phyloP scores from a whole-genome alignment of 2,888 invertebrate genomes.

The Artemia sp. region DNA sequence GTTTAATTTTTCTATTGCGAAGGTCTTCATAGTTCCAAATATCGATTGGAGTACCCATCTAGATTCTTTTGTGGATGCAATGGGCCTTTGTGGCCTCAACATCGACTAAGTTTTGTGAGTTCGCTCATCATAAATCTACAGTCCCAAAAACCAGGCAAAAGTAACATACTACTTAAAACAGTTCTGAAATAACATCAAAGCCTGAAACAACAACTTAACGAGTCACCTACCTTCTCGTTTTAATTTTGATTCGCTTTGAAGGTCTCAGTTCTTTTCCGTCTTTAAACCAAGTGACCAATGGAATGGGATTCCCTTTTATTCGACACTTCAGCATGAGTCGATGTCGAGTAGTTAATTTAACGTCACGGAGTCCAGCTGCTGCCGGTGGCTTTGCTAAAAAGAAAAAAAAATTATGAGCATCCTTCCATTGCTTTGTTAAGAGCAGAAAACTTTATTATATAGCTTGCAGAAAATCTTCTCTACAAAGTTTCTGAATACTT shows the following conservation, averaged over 20 bases:
- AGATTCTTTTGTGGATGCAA: no score
- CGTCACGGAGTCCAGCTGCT: constrained; percentile 21
- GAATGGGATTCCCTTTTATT: constrained; percentile 23
- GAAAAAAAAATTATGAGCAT: constrained; percentile 14
- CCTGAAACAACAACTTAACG: background rate
- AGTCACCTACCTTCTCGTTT: constrained; percentile 25
- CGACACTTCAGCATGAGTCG: constrained; percentile 21
- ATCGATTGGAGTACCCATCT: no score
- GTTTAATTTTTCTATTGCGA: no score
- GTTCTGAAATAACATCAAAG: background rate
- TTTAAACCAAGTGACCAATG: constrained; percentile 26
- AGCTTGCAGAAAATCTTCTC: background rate
- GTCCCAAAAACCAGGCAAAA: no score
- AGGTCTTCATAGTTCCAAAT: no score
- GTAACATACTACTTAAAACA: no score
- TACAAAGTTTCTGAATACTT: background rate
- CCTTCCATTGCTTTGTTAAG: background rate
- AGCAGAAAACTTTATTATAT: background rate
- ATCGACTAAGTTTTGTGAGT: no score
- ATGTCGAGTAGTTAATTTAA: constrained; percentile 19
- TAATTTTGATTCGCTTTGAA: constrained; percentile 26
- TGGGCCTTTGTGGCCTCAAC: no score
- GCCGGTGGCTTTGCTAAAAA: constrained; percentile 21
- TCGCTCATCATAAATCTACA: no score
- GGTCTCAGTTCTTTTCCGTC: constrained; percentile 26